Conservation (phyloP, 1,140 invertebrate species). For the Dolichoris vasculosae region DNA sequence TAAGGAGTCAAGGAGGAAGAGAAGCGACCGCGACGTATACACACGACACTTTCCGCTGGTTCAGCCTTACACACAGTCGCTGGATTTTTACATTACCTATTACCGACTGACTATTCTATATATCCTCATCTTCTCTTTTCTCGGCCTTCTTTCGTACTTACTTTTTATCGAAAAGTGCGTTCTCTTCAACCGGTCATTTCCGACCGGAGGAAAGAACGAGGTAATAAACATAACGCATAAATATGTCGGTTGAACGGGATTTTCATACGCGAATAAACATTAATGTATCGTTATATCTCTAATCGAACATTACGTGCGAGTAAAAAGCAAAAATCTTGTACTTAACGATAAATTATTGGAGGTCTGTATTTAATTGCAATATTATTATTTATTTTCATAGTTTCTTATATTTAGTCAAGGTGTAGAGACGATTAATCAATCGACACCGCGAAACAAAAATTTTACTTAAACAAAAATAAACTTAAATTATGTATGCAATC, state of each 20-base stretch:
- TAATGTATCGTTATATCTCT: background rate
- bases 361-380: too few species aligned
- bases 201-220: background rate
- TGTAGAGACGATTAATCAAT: too few species aligned
- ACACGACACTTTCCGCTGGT: too few species aligned
- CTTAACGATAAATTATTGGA: too few species aligned
- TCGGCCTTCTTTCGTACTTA: background rate
- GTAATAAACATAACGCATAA: background rate
- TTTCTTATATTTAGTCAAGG: too few species aligned
- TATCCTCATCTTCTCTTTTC: conserved; percentile 4
- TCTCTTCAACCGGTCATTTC: background rate
- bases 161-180: conserved; percentile 16
- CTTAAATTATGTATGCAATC: too few species aligned
- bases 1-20: conserved; percentile 12
- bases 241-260: background rate
- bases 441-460: too few species aligned
- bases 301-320: background rate
- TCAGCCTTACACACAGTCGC: background rate
- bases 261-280: background rate
- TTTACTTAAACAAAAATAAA: too few species aligned
- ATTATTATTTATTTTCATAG: too few species aligned
- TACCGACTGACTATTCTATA: background rate
- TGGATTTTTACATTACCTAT: background rate
- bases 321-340: too few species aligned
- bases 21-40: background rate